Evolutionary conservation across 1,140 invertebrate genomes (phyloP), one percentile per base, ranked within the genome.

Genomic region (Trichomalopsis sarcophagae): DNA sequence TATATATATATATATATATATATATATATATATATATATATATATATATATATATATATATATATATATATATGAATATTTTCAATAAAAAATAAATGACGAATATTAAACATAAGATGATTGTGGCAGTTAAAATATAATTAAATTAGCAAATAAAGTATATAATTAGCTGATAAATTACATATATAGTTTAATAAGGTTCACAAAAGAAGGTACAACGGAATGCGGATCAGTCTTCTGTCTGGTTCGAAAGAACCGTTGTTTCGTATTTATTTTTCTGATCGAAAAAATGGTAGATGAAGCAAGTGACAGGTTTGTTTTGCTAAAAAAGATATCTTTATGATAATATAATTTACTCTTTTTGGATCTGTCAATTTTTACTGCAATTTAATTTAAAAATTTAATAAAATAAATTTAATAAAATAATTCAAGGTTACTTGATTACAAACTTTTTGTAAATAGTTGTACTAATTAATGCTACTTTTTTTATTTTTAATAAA

Each of bases 281-380:
- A 73, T 79, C 50, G 89, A 89, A 90, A 92, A 93, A 93, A 93
- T 93, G 92, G 91, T 93, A 92, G 92, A 93, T 92, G 92, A 93
- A 92, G 90, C 89, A 88, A 89, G 87, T 92, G 92, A 93, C 91
- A 93, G 92, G 92, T 93, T 91, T 84, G 92, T 93, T 88, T 82
- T 66, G 36, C 33, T 73, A 84, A 89, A 44, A 36, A 81, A 80
- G 36, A 50, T 50, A 66, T 40, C 2, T 50, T 47, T 80, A 69
- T 47, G 44, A 82, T 47, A 30, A 82, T 69, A 69, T n/a, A 30
- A 79, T 66, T 62, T 2, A 82, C 17, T 82, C 62, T 27, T 21
- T 30, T 44, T 62, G 6, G 14, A n/a, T 6, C 3, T 2, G 17
- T 21, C 17, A 21, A n/a, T 62, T 62, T 62, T 5, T 23, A 33